Base-by-base conservation (phyloP, 2,888 invertebrate species). In the Oxycera nigricornis region DNA sequence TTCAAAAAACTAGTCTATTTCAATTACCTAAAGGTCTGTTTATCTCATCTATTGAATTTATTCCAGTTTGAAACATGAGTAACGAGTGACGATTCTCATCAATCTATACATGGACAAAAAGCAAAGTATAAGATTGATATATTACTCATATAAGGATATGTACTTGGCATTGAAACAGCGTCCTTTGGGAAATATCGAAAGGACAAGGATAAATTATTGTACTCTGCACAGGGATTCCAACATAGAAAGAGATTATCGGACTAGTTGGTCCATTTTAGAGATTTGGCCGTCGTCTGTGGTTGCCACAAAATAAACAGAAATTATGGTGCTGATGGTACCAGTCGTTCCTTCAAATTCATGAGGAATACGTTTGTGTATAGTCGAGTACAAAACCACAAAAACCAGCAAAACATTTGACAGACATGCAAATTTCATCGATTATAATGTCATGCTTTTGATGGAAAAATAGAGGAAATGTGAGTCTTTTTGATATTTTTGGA, bases 391-490 rank as follows among this genome's bases (percentile, higher is more conserved):
- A 30, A 61, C 31, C 61, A 4, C 61, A 61, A 61, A 35, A 35
- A 61, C 35, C 35, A 31, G 20, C 61, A 61, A 61, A 31, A 31
- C 22, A 61, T 30, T 61, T 61, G 61, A 61, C 35, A 26, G 61
- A 61, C 61, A 61, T 31, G n/a, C 35, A 26, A 61, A 61, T 31
- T 61, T 61, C 35, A 31, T 30, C 61, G 55, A 24, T 55, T n/a
- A 55, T 55, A 55, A 55, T 55, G 55, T 55, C 6, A 17, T n/a
- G 24, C 20, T 22, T 20, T 22, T 6, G 55, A 55, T 3, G 6
- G n/a, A 14, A 14, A 46, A 17, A 17, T 11, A 46, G 17, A 7
- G 46, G 17, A 2, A 46, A 35, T 35, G 6, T 11, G 35, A 35
- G 35, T 11, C 6, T 35, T 35, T 35, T 11, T 7, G 11, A 11